These are phyloP conservation scores for Gallinago jamesoni DNA, from an alignment of 2,113 vertebrate species.

Conservation along the genomic window DNA sequence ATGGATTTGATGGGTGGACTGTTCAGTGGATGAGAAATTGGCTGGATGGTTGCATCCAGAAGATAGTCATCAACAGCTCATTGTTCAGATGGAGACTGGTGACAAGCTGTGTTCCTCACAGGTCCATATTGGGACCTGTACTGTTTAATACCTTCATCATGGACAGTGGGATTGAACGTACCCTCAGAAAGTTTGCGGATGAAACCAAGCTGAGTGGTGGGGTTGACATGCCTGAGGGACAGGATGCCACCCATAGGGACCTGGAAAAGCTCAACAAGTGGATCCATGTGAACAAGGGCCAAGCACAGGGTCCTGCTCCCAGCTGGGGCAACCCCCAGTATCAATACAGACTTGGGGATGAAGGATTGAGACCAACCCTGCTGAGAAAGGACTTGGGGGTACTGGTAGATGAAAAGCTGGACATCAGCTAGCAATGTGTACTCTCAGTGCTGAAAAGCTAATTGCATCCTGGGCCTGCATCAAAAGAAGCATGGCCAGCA, in stretches of 20 bases:
- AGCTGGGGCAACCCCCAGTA: not conserved
- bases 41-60: not conserved
- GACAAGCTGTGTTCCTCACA: not conserved
- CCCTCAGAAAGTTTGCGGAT: not conserved
- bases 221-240: not conserved
- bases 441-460: not conserved
- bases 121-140: not conserved
- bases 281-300: not conserved
- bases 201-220: not conserved
- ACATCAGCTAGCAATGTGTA: not conserved
- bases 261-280: not conserved
- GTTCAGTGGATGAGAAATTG: not conserved
- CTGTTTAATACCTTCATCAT: not conserved
- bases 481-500: not conserved
- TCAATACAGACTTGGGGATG: not conserved
- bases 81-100: not conserved
- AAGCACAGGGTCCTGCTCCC: not conserved
- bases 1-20: not conserved
- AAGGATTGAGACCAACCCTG: not conserved
- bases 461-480: not conserved
- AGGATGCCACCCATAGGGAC: not conserved
- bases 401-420: not conserved
- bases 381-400: not conserved
- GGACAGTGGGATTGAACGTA: not conserved
- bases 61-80: not conserved